These are phyloP conservation scores for Drosophila auraria DNA, from an alignment of 1,140 invertebrate species.

Conservation along the genomic window DNA sequence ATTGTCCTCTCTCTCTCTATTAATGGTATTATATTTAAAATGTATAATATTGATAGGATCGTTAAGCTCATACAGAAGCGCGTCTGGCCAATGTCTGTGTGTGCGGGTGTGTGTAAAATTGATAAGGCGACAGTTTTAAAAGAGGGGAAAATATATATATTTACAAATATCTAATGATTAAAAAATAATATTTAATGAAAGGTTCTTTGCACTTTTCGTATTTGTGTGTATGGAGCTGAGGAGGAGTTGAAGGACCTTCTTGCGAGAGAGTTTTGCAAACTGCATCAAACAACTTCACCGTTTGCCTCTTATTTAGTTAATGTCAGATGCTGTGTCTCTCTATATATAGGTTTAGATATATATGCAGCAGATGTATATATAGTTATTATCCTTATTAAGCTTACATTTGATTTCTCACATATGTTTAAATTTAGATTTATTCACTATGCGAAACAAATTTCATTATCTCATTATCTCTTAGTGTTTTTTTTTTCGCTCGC, in stretches of 20 bases:
- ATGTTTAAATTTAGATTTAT: constrained; percentile 73
- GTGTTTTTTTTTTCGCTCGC: constrained; percentile 52
- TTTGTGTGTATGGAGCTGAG: constrained; percentile 29
- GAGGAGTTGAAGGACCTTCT: constrained; percentile 56
- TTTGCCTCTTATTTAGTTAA: constrained; percentile 40
- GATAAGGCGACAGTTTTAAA: constrained; percentile 69
- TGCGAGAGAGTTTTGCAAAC: constrained; percentile 60
- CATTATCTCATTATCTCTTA: constrained; percentile 63
- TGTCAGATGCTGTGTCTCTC: constrained; percentile 52
- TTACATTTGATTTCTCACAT: constrained; percentile 81
- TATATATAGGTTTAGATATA: constrained; percentile 50
- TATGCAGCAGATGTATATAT: constrained; percentile 56
- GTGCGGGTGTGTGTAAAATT: constrained; percentile 45
- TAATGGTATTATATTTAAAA: constrained; percentile 28
- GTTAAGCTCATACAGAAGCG: constrained; percentile 61
- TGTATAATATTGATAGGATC: constrained; percentile 49
- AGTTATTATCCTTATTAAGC: constrained; percentile 77
- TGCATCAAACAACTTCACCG: constrained; percentile 52
- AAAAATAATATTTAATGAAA: constrained; percentile 66
- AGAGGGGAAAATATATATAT: constrained; percentile 65
- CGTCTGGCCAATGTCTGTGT: constrained; percentile 39
- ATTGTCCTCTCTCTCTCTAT: constrained; percentile 32
- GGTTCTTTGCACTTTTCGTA: constrained; percentile 63
- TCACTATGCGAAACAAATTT: constrained; percentile 80
- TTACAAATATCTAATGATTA: constrained; percentile 72